phyloP scores from a whole-genome alignment of 2,888 invertebrate species.

The Cerastis leucographa region DNA sequence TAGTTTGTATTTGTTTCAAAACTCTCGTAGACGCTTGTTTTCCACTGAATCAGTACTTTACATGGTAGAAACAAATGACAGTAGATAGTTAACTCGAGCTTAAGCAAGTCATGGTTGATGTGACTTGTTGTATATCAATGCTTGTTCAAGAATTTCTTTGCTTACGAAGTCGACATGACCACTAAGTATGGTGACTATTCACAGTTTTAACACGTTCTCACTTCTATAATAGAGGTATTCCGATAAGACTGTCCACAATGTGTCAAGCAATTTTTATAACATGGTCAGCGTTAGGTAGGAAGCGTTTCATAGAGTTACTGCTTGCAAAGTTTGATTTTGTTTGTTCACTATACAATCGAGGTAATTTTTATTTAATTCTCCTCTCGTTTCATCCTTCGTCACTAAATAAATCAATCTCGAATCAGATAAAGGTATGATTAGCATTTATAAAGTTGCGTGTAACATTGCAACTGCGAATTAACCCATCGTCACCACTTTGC shows the following conservation, averaged over 20 bases:
- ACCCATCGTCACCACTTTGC: slow-evolving; percentile 11
- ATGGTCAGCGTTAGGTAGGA: too few species aligned
- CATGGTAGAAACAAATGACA: slow-evolving; percentile 24
- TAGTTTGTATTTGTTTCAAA: slow-evolving; percentile 5
- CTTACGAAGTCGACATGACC: slow-evolving; percentile 14
- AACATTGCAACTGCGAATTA: slow-evolving; percentile 14
- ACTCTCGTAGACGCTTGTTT: not conserved
- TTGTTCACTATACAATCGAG: not conserved
- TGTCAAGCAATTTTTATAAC: too few species aligned
- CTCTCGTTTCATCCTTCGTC: not conserved
- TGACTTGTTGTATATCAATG: slow-evolving; percentile 33
- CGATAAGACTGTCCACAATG: not conserved
- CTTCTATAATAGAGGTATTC: not conserved
- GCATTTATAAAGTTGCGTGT: slow-evolving; percentile 27
- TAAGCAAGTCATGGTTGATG: slow-evolving; percentile 23
- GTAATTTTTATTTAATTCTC: not conserved
- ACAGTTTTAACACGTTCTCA: not conserved
- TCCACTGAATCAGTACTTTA: slow-evolving; percentile 30
- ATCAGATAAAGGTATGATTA: slow-evolving; percentile 2
- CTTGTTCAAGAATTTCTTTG: slow-evolving; percentile 39
- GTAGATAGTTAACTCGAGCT: slow-evolving; percentile 11
- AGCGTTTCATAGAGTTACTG: too few species aligned
- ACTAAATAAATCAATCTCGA: not conserved
- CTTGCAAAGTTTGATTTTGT: not conserved
- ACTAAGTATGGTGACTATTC: not conserved